Evolutionary conservation across 2,797 vertebrate species (phyloP).

Genomic region (Silurus aristotelis): DNA sequence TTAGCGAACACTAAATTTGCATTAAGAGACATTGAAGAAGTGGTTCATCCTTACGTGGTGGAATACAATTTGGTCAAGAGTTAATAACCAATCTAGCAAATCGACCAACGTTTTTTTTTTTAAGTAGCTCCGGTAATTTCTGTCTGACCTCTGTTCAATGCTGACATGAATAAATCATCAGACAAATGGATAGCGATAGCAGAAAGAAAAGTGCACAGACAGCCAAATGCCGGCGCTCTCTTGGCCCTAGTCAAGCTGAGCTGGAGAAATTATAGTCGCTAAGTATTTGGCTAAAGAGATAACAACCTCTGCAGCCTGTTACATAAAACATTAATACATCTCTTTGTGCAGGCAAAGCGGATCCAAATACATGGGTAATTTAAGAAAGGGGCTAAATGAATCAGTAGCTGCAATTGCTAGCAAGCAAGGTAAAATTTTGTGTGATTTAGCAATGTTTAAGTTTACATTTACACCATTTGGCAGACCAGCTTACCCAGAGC

Average conservation of each 20-base stretch:
- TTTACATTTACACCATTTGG: too few relatives aligned
- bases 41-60: background rate
- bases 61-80: background rate
- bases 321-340: background rate
- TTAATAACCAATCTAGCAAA: background rate
- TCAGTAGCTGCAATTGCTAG: background rate
- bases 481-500: too few relatives aligned
- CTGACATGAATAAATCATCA: conserved; percentile 59
- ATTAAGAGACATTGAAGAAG: background rate
- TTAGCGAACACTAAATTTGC: background rate
- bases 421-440: background rate
- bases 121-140: conserved; percentile 14
- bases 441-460: background rate
- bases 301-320: conserved; percentile 46
- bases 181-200: conserved; percentile 60
- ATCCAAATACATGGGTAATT: background rate
- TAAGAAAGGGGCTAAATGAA: background rate
- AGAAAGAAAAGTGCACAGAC: conserved; percentile 54
- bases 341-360: background rate
- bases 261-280: conserved; percentile 63
- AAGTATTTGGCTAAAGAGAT: conserved; percentile 52
- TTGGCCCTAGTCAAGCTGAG: conserved; percentile 63
- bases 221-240: conserved; percentile 47
- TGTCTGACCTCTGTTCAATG: conserved; percentile 55
- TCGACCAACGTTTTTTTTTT: background rate